A percentile compares a stretch with the other conserved stretches of the same genome.
Evolutionary conservation across 2,888 invertebrate genomes (phyloP).

Genomic region (Yponomeuta sedellus): DNA sequence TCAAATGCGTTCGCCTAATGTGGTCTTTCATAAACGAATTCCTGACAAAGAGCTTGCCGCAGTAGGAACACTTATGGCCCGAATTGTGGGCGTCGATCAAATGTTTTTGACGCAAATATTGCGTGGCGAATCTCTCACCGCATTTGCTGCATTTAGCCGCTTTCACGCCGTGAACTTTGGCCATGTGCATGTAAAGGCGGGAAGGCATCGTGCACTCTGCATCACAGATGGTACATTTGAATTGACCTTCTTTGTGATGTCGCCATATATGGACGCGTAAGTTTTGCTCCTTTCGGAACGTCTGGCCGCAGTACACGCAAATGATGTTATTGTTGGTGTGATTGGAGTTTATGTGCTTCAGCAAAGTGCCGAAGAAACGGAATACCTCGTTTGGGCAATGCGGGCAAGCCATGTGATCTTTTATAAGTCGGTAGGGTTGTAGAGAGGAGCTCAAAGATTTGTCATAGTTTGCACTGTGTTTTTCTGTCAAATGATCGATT

Average conservation of each 20-base stretch:
- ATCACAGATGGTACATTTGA: constrained; percentile 58
- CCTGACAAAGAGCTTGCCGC: constrained; percentile 58
- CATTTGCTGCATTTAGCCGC: constrained; percentile 67
- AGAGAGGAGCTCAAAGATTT: constrained; percentile 59
- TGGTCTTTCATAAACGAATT: constrained; percentile 65
- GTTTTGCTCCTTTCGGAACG: constrained; percentile 63
- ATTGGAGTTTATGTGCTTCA: constrained; percentile 64
- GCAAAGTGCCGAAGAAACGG: constrained; percentile 60
- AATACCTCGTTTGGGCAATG: constrained; percentile 57
- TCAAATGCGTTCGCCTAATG: constrained; percentile 57
- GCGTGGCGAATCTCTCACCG: constrained; percentile 65
- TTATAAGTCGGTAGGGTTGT: constrained; percentile 57
- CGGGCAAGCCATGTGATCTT: constrained; percentile 63
- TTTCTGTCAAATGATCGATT: constrained; percentile 55
- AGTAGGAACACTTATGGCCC: constrained; percentile 62
- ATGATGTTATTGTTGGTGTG: constrained; percentile 67
- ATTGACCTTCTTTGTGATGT: constrained; percentile 60
- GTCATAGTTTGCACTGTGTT: constrained; percentile 61
- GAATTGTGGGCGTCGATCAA: constrained; percentile 69
- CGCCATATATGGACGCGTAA: constrained; percentile 64
- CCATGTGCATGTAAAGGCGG: constrained; percentile 68
- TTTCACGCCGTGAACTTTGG: constrained; percentile 59
- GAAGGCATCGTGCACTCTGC: constrained; percentile 65
- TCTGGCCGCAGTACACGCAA: constrained; percentile 64
- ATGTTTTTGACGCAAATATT: constrained; percentile 71